These are phyloP conservation scores for Lates calcarifer DNA, from an alignment of 2,113 vertebrate genomes.

Conservation along the genomic window DNA sequence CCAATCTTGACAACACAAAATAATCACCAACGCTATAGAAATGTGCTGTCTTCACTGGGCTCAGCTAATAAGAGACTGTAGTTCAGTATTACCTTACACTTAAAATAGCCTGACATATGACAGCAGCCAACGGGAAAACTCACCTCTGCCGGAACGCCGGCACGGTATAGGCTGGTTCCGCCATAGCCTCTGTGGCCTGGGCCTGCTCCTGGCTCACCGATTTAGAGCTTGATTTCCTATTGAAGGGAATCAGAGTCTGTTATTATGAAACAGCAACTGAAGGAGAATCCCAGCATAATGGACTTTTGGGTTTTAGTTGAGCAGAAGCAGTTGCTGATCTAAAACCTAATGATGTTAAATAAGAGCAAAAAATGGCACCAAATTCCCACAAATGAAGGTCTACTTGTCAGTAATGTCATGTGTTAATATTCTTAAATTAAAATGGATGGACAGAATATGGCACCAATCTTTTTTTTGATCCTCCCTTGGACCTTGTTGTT, in stretches of 20 bases:
- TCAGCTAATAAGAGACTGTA: conserved; percentile 33
- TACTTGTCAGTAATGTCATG: background rate
- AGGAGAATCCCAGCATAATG: accelerated
- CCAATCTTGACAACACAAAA: background rate
- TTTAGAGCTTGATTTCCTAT: conserved; percentile 79
- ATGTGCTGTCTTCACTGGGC: conserved; percentile 32
- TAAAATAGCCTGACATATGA: conserved; percentile 56
- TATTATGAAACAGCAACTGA: background rate
- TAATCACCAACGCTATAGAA: conserved; percentile 3
- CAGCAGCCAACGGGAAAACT: conserved; percentile 50
- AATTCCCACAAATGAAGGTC: background rate
- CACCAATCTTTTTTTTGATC: background rate
- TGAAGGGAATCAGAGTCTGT: background rate
- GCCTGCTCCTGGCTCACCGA: conserved; percentile 73
- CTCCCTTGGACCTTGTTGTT: background rate
- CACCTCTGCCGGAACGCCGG: conserved; percentile 85
- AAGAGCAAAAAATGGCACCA: background rate
- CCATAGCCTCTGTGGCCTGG: conserved; percentile 81
- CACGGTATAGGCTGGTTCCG: conserved; percentile 82
- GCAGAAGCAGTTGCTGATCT: no score
- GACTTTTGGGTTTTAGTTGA: background rate
- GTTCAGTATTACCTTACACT: conserved; percentile 64
- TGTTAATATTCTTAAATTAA: no score
- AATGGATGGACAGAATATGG: background rate
- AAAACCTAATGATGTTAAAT: no score